Evolutionary conservation across 2,888 invertebrate species (phyloP), one percentile per base, ranked within the genome.

Genomic region (Nomada ruficornis): DNA sequence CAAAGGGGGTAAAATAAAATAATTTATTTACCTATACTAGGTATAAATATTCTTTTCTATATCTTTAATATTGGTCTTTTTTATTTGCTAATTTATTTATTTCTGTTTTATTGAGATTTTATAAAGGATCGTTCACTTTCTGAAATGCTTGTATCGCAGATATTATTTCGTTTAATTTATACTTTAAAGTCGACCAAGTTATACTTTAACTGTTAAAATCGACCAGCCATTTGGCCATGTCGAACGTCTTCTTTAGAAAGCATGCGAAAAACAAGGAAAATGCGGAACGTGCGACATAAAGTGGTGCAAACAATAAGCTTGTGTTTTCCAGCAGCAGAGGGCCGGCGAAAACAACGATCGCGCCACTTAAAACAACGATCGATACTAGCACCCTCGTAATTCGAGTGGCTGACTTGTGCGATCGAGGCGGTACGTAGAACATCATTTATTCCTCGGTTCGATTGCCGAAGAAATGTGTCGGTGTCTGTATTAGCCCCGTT

Each of bases 361-460:
- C 44, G 50, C 20, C 29, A 29, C 55, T 47, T 55, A 55, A 62
- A 57, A 29, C 36, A 20, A 29, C 54, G 75, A 60, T 80, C 75
- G 80, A 77, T 70, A 59, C 47, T 44, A 15, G n/a, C 20, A 47
- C 20, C 26, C 11, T 1, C 18, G 36, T 52, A 67, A 55, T 67
- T 68, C 77, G 70, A 47, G 72, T 23, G 67, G 29, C n/a, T 29
- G 15, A n/a, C 18, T n/a, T 54, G 7, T 42, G n/a, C 44, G 67
- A 63, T 65, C 59, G 50, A 2, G 15, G 54, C 47, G n/a, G 11
- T 44, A 57, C 20, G 26, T 36, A 42, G 64, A 47, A 26, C 55
- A 18, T 47, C 23, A 63, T 63, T 70, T 77, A 72, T 77, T 82
- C 64, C 54, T 75, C 26, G 47, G 20, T 74, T 82, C 78, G 77